These are phyloP conservation scores for Rhincodon typus DNA, from an alignment of 2,797 vertebrate species.

Conservation along the genomic window DNA sequence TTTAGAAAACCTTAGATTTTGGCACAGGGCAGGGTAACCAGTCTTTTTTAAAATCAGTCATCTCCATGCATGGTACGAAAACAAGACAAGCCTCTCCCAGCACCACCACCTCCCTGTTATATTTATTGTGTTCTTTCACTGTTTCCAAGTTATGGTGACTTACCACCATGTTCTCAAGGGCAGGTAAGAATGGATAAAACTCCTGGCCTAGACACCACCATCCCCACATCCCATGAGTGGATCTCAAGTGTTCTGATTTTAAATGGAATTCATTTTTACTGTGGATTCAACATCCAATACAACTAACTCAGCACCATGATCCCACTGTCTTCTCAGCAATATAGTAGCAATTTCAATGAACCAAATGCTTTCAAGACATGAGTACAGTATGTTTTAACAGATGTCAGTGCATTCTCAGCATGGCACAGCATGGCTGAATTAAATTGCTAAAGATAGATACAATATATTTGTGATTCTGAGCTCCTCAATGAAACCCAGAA, in stretches of 20 bases:
- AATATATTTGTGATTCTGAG: neutral
- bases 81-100: conserved; percentile 87
- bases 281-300: neutral
- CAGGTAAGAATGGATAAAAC: no score
- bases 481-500: neutral
- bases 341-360: neutral
- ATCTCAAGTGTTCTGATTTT: neutral
- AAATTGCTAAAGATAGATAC: neutral
- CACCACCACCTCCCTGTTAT: conserved; percentile 69
- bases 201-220: no score
- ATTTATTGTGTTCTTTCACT: neutral
- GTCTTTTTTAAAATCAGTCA: neutral
- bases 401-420: conserved; percentile 26
- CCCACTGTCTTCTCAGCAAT: neutral
- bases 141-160: neutral
- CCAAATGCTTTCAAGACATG: neutral
- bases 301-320: neutral
- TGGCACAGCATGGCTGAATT: neutral
- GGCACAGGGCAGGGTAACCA: neutral
- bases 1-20: neutral
- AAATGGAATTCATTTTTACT: neutral
- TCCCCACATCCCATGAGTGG: no score
- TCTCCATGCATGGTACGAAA: conserved; percentile 82
- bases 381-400: conserved; percentile 26
- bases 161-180: no score